These are phyloP conservation scores for Dryococelus australis DNA, from an alignment of 2,888 invertebrate species.

Conservation along the genomic window DNA sequence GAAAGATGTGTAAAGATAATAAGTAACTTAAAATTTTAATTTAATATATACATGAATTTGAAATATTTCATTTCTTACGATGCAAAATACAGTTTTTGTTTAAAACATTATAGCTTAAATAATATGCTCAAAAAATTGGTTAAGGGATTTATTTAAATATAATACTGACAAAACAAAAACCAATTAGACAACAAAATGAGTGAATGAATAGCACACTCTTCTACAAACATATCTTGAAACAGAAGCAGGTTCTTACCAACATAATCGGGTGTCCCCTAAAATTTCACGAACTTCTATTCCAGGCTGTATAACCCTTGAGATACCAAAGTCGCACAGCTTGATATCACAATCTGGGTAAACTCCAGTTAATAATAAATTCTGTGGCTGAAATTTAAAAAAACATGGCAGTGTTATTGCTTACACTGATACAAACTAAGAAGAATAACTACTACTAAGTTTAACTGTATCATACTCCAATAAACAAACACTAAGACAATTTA, in stretches of 20 bases:
- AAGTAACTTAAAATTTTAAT: neutral
- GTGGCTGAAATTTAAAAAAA: constrained; percentile 70
- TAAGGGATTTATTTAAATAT: neutral
- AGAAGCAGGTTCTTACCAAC: constrained; percentile 70
- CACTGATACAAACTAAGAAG: too few relatives aligned
- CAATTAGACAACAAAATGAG: neutral
- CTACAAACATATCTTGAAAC: neutral
- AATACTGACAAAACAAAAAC: constrained; percentile 12
- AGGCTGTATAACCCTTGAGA: constrained; percentile 89
- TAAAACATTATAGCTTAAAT: too few relatives aligned
- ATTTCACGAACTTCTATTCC: constrained; percentile 94
- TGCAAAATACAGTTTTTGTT: too few relatives aligned
- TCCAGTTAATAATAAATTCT: constrained; percentile 89
- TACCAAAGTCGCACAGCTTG: constrained; percentile 93
- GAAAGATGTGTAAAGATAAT: too few relatives aligned
- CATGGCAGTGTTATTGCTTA: too few relatives aligned
- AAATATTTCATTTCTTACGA: too few relatives aligned
- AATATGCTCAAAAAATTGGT: neutral
- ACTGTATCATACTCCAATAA: too few relatives aligned
- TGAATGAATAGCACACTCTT: neutral
- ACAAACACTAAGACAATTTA: too few relatives aligned
- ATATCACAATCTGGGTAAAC: constrained; percentile 78
- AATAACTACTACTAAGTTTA: too few relatives aligned
- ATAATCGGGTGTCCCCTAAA: constrained; percentile 95
- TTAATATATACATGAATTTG: too few relatives aligned